phyloP scores from a whole-genome alignment of 2,113 vertebrate genomes.

The Dromiciops gliroides region DNA sequence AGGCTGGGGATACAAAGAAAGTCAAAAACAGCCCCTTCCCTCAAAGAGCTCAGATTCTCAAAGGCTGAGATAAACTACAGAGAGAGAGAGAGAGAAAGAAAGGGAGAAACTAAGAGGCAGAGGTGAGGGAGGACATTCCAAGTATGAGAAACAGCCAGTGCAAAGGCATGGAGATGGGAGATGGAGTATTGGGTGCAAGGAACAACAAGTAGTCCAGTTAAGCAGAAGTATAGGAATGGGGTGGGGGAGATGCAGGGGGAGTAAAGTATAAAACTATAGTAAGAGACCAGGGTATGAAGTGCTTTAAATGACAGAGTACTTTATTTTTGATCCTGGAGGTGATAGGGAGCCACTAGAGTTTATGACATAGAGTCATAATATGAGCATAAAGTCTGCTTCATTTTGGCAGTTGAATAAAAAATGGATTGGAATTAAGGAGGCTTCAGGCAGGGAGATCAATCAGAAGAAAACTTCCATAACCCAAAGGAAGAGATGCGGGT shows the following conservation, averaged over 20 bases:
- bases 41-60: background rate
- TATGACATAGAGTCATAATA: background rate
- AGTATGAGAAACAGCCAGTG: background rate
- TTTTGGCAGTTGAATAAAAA: background rate
- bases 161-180: background rate
- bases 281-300: background rate
- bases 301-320: too few relatives aligned
- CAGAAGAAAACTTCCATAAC: background rate
- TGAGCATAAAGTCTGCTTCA: too few relatives aligned
- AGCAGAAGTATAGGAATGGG: too few relatives aligned
- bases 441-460: background rate
- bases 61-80: background rate
- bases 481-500: background rate
- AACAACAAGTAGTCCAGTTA: background rate
- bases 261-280: background rate
- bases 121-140: background rate
- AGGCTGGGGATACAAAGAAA: background rate
- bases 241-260: background rate
- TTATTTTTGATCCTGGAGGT: background rate
- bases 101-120: background rate
- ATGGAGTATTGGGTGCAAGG: too few relatives aligned
- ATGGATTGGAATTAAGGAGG: background rate
- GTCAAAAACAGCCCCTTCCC: background rate
- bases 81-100: background rate
- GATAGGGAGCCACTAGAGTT: background rate